Base-by-base conservation (phyloP, 1,140 invertebrate genomes). In the Archegozetes longisetosus region DNA sequence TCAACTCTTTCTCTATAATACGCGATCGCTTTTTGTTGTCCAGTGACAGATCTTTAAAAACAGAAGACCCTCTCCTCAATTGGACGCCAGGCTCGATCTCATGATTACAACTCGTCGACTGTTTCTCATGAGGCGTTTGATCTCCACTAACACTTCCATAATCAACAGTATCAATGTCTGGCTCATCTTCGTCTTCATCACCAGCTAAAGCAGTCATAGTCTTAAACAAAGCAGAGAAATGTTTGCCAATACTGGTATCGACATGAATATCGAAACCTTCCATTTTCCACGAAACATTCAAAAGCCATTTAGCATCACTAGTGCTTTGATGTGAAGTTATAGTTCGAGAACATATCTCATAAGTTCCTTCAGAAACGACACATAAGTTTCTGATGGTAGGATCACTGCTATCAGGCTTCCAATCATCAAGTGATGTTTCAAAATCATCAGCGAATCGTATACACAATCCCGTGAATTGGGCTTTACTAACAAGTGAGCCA, bases 231-330 rank as follows among this genome's bases (percentile, higher is more conserved):
- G 88, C 84, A 1, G 88, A 91, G 20, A 97, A 73, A 69, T 95
- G 88, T 71, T 96, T 95, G 27, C 95, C 94, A 25, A 97, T 89
- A 69, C 86, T 92, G 0, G 91, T 88, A 71, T 97, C 92, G 51
- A 97, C 74, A 72, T 97, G 89, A 59, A 96, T 92, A 69, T 96
- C 92, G 20, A 97, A 90, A 57, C 95, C 95, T 75, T 97, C 88
- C 95, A 98, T 98, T 75, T 96, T 85, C 91, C 93, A 97, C 64
- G 90, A 85, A 0, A 98, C 89, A 72, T 96, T 97, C 26, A 98
- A 74, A 64, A 97, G 82, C 95, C 94, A 98, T 73, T 98, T 97
- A 1, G 93, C 92, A 74, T 95, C 96, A 72, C 90, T 61, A 6
- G 52, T 20, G 20, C 12, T 12, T 6, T 14, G 1, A 24, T 77